Conservation (phyloP, 2,888 invertebrate genomes). For the Tuberolachnus salignus region DNA sequence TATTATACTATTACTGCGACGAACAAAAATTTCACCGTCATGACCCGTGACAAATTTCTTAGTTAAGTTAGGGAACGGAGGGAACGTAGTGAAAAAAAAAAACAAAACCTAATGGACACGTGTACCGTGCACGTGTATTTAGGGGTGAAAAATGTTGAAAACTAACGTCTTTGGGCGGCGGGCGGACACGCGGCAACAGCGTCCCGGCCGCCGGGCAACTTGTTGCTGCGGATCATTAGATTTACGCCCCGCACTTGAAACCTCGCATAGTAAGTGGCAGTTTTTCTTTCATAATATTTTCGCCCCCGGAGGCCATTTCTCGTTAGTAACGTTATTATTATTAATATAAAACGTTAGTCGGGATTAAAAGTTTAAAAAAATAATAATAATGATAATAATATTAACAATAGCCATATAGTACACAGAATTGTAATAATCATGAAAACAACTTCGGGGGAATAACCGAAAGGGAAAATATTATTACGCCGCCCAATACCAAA, state of each 20-base stretch:
- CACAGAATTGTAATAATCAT: slow-evolving; percentile 20
- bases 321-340: slow-evolving; percentile 47
- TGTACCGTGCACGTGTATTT: slow-evolving; percentile 39
- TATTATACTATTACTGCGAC: slow-evolving; percentile 22
- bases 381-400: slow-evolving; percentile 22
- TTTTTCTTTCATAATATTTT: slow-evolving; percentile 38
- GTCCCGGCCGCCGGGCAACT: slow-evolving; percentile 48
- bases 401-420: slow-evolving; percentile 7
- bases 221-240: slow-evolving; percentile 57
- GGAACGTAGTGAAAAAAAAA: not conserved
- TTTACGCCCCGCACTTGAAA: slow-evolving; percentile 42
- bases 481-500: not conserved
- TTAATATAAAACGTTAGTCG: slow-evolving; percentile 31
- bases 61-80: not conserved
- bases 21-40: slow-evolving; percentile 24
- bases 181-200: slow-evolving; percentile 51
- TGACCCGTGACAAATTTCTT: slow-evolving; percentile 37
- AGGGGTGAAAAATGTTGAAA: slow-evolving; percentile 45
- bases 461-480: not conserved
- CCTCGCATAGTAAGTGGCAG: slow-evolving; percentile 36
- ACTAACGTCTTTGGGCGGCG: slow-evolving; percentile 41
- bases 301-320: slow-evolving; percentile 51
- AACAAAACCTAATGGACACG: slow-evolving; percentile 52
- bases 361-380: slow-evolving; percentile 42
- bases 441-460: not conserved